Evolutionary conservation across 2,797 vertebrate genomes (phyloP).

Genomic region (Eulemur albifrons): DNA sequence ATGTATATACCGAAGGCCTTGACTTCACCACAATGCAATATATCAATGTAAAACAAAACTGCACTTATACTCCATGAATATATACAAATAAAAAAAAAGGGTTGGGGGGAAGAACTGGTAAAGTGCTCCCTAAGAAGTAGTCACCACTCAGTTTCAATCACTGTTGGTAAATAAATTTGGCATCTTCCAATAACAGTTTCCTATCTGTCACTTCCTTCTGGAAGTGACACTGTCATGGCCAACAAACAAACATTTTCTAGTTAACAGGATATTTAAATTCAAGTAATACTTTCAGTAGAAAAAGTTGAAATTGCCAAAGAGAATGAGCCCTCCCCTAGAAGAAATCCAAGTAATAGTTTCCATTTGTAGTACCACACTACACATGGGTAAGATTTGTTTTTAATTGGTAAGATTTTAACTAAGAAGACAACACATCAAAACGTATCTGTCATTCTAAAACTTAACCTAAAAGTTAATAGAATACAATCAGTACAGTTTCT

Average conservation of each 20-base stretch:
- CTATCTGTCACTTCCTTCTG: background rate
- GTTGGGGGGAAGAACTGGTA: background rate
- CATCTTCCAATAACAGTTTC: background rate
- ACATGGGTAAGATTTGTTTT: background rate
- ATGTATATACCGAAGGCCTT: background rate
- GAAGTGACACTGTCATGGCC: background rate
- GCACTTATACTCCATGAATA: background rate
- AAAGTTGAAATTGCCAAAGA: background rate
- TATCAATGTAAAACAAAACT: background rate
- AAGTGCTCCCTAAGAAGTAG: background rate
- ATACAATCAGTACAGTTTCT: background rate
- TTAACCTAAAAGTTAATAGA: background rate
- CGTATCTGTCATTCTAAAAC: background rate
- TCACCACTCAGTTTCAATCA: background rate
- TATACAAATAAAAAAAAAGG: background rate
- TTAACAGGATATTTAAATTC: background rate
- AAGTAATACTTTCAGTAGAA: conserved; percentile 21
- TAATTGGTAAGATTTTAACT: background rate
- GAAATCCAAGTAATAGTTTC: conserved; percentile 69
- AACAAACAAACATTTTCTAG: background rate
- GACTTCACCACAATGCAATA: background rate
- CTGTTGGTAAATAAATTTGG: background rate
- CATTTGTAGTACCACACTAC: conserved; percentile 51
- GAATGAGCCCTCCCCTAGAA: background rate
- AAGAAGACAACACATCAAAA: background rate